Evolutionary conservation across 2,797 vertebrate species (phyloP).

Genomic region (Leucoraja ocellata): DNA sequence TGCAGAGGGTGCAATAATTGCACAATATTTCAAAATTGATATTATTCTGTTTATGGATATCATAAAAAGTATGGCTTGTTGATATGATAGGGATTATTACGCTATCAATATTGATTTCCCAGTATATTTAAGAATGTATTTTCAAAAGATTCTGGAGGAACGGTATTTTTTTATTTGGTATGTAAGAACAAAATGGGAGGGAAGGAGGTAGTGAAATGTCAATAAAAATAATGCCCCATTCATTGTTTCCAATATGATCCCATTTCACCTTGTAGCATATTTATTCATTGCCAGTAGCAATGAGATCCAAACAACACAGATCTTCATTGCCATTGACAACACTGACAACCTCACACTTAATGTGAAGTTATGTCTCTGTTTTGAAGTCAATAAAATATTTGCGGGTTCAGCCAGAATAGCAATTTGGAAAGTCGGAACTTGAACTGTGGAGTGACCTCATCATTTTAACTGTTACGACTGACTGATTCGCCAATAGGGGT

Average conservation of each 20-base stretch:
- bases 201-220: not conserved
- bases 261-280: constrained; percentile 28
- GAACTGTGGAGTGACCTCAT: not conserved
- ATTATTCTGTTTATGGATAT: not conserved
- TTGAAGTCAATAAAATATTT: constrained; percentile 27
- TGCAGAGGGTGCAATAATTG: not conserved
- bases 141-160: constrained; percentile 1
- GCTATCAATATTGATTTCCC: constrained; percentile 21
- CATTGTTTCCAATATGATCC: constrained; percentile 29
- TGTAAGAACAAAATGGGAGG: not conserved
- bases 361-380: constrained; percentile 10
- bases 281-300: constrained; percentile 33
- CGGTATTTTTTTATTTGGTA: not conserved
- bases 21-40: constrained; percentile 6
- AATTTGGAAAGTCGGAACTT: not conserved
- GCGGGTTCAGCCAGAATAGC: constrained; percentile 28
- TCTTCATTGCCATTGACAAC: constrained; percentile 25
- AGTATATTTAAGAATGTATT: constrained; percentile 2
- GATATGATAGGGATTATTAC: constrained; percentile 30
- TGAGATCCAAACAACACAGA: constrained; percentile 26
- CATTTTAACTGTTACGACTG: not conserved
- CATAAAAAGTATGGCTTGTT: constrained; percentile 7
- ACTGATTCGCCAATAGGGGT: not conserved
- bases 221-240: constrained; percentile 23
- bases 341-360: constrained; percentile 28